A percentile compares a stretch with the other conserved stretches of the same genome.
Evolutionary conservation across 2,888 invertebrate genomes (phyloP).

Genomic region (Drosophila algonquin): DNA sequence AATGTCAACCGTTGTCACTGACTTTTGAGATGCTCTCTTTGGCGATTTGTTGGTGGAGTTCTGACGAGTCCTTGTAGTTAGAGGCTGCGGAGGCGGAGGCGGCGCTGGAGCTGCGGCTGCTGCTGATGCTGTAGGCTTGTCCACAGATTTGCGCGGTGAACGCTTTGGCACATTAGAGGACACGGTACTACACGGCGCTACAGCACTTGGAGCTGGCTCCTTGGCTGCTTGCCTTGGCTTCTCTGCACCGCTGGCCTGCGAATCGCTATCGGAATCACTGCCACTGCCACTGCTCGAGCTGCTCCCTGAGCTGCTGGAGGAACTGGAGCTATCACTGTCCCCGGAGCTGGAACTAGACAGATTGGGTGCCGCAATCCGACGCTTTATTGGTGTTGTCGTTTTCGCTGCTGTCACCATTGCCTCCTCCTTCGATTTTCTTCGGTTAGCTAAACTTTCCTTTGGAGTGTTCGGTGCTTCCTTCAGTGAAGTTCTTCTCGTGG

Average conservation of each 20-base stretch:
- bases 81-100: slow-evolving; percentile 17
- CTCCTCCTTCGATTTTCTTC: slow-evolving; percentile 76
- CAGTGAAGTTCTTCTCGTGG: slow-evolving; percentile 30
- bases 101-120: slow-evolving; percentile 3
- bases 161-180: slow-evolving; percentile 70
- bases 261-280: slow-evolving; percentile 65
- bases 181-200: slow-evolving; percentile 7
- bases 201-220: slow-evolving; percentile 21
- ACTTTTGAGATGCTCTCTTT: slow-evolving; percentile 70
- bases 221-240: slow-evolving; percentile 36
- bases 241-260: slow-evolving; percentile 42
- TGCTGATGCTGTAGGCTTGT: slow-evolving; percentile 42
- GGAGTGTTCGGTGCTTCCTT: slow-evolving; percentile 54
- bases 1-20: slow-evolving; percentile 31
- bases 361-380: slow-evolving; percentile 68
- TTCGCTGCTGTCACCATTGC: slow-evolving; percentile 27
- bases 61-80: slow-evolving; percentile 54
- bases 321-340: slow-evolving; percentile 73
- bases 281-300: slow-evolving; percentile 71
- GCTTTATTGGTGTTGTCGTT: slow-evolving; percentile 40
- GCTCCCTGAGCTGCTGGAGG: slow-evolving; percentile 68
- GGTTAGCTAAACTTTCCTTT: slow-evolving; percentile 31
- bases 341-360: slow-evolving; percentile 79
- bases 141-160: slow-evolving; percentile 74
- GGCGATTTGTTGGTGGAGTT: slow-evolving; percentile 72